Conservation (phyloP, 2,797 vertebrate genomes). For the Coregonus ussuriensis region DNA sequence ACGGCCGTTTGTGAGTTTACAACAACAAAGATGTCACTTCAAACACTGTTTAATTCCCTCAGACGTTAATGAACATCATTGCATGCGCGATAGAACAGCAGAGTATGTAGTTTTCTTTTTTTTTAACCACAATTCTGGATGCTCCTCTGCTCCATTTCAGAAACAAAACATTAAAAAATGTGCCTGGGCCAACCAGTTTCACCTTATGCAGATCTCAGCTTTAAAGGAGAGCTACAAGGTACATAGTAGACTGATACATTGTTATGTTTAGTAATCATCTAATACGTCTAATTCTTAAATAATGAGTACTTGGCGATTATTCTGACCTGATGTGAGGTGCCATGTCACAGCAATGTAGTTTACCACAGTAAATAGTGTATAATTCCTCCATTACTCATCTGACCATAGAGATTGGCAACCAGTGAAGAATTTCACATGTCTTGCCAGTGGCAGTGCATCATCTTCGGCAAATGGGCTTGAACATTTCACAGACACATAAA, state of each 20-base stretch:
- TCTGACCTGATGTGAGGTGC: constrained; percentile 22
- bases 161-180: too few species aligned
- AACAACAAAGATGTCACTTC: too few species aligned
- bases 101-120: too few species aligned
- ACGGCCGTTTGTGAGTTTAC: too few species aligned
- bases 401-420: constrained; percentile 59
- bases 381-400: constrained; percentile 62
- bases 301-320: constrained; percentile 22
- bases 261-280: background rate
- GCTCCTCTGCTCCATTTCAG: too few species aligned
- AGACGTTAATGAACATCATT: too few species aligned
- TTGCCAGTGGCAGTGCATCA: constrained; percentile 17
- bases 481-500: constrained; percentile 35
- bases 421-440: constrained; percentile 55
- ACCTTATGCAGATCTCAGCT: background rate
- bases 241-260: background rate
- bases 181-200: too few species aligned
- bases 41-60: too few species aligned
- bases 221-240: background rate
- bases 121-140: too few species aligned
- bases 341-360: constrained; percentile 40
- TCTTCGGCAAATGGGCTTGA: constrained; percentile 56
- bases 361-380: constrained; percentile 50
- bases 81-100: too few species aligned
- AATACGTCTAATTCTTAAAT: background rate